phyloP scores from a whole-genome alignment of 2,797 vertebrate genomes.

The Parotocinclus haroldoi region DNA sequence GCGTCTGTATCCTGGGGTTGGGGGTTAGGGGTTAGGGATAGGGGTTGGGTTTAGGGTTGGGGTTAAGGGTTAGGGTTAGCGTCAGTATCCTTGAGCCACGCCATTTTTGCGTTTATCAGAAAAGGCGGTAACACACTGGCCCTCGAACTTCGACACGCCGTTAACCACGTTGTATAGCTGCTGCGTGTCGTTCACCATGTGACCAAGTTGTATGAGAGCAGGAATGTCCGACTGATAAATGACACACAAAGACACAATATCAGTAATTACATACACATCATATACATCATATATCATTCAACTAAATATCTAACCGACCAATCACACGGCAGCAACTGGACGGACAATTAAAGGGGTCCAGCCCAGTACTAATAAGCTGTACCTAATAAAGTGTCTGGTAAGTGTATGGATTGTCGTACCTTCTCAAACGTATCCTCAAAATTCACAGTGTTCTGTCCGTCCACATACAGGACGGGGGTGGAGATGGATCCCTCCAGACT shows the following conservation, averaged over 20 bases:
- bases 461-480: conserved; percentile 67
- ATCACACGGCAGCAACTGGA: neutral
- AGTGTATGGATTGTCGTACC: conserved; percentile 46
- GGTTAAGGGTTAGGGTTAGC: too few species aligned
- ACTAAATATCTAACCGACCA: too few species aligned
- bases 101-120: conserved; percentile 70
- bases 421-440: conserved; percentile 66
- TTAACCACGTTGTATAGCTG: conserved; percentile 70
- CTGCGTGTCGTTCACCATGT: conserved; percentile 20
- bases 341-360: too few species aligned
- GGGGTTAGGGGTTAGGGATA: too few species aligned
- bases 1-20: too few species aligned
- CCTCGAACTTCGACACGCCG: conserved; percentile 56
- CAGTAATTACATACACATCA: conserved; percentile 14
- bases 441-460: conserved; percentile 50
- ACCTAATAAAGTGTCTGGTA: too few species aligned
- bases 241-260: conserved; percentile 20
- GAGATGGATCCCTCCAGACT: conserved; percentile 72
- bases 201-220: conserved; percentile 55
- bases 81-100: conserved; percentile 70
- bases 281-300: neutral
- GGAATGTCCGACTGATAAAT: conserved; percentile 54
- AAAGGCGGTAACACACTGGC: conserved; percentile 52
- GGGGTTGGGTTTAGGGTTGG: too few species aligned
- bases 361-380: too few species aligned